Percentiles rank a stretch among this genome's conserved stretches.
These are phyloP conservation scores for Phasianus colchicus DNA, from an alignment of 2,113 vertebrate species.

Conservation along the genomic window DNA sequence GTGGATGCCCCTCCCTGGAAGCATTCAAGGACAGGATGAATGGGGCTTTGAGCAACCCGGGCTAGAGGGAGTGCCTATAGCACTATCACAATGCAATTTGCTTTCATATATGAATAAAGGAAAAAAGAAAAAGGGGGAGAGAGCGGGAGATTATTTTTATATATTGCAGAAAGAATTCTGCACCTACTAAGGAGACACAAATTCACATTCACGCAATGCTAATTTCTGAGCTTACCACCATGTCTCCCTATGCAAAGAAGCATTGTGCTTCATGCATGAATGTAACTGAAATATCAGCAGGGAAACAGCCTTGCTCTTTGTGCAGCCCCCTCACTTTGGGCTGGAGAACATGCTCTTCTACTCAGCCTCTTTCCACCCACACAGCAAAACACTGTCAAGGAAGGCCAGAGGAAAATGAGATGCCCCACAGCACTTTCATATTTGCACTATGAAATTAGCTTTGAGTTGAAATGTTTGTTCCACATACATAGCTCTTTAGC, in stretches of 20 bases:
- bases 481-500: not conserved
- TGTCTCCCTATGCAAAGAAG: not conserved
- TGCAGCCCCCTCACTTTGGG: not conserved
- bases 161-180: not conserved
- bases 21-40: no score
- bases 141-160: not conserved
- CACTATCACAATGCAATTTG: not conserved
- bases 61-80: no score
- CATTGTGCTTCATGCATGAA: not conserved
- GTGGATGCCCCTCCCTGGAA: no score
- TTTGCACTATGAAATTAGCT: not conserved
- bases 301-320: not conserved
- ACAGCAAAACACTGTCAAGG: not conserved
- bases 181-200: not conserved
- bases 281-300: not conserved
- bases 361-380: not conserved
- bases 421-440: not conserved
- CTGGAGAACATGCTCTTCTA: not conserved
- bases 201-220: fast-evolving
- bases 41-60: no score
- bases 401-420: not conserved
- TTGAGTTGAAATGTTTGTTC: not conserved
- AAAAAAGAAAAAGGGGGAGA: not conserved
- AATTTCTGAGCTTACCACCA: not conserved
- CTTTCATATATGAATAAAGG: not conserved